These are phyloP conservation scores for Phenganax stokvisi DNA, from an alignment of 92 coral and sea anemone species.

Conservation along the genomic window DNA sequence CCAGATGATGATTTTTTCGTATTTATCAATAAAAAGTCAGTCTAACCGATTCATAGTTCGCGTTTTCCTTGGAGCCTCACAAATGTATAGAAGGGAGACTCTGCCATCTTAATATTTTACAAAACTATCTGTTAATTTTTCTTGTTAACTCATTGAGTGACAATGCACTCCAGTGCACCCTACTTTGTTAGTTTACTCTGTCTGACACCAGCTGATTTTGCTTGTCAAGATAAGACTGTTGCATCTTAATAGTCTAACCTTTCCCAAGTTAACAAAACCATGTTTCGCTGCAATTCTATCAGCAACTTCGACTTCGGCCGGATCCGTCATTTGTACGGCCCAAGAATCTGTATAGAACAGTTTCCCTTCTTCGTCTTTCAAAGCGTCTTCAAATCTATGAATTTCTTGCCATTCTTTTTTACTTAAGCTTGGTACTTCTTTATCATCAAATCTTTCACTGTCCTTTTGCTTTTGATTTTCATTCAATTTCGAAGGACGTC, in stretches of 20 bases:
- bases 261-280: slow-evolving; percentile 90
- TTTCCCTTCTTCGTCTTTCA: slow-evolving; percentile 81
- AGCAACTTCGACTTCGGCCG: slow-evolving; percentile 89
- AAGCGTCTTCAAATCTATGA: slow-evolving; percentile 94
- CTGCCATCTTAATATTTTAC: too few relatives aligned
- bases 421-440: slow-evolving; percentile 52
- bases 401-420: slow-evolving; percentile 81
- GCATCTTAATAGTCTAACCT: slow-evolving; percentile 52
- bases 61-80: too few relatives aligned
- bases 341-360: slow-evolving; percentile 85
- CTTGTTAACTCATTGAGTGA: too few relatives aligned
- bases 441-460: neutral
- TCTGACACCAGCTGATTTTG: neutral
- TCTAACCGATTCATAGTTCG: too few relatives aligned
- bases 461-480: neutral
- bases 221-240: neutral
- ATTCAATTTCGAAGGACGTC: slow-evolving; percentile 13
- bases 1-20: neutral
- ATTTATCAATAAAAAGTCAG: too few relatives aligned
- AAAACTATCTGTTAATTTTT: too few relatives aligned
- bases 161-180: too few relatives aligned
- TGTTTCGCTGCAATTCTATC: slow-evolving; percentile 89
- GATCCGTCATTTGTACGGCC: slow-evolving; percentile 79
- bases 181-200: too few relatives aligned
- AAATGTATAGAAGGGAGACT: too few relatives aligned